Base-by-base conservation (phyloP, 1,140 invertebrate species). In the Popillia japonica region DNA sequence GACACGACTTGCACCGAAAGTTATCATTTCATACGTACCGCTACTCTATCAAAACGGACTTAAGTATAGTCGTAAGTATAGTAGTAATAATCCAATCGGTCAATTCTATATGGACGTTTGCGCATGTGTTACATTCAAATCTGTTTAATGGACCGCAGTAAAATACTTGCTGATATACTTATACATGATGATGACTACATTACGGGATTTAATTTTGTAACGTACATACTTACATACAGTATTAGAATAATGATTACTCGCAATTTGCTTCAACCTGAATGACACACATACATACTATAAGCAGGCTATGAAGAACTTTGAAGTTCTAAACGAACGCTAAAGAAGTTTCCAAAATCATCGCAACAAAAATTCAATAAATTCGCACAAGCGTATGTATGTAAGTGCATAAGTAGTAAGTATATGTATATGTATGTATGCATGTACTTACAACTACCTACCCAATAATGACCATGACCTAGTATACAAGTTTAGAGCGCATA, bases 1-100 rank as follows among this genome's bases (percentile, higher is more conserved):
- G 48, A 55, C 48, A 55, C 48, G n/a, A 55, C 48, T 55, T 55
- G 48, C 48, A 55, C 48, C 48, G 48, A 55, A 55, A 55, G 48
- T 55, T 55, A 55, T 55, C 48, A 55, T 55, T 55, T 55, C 48
- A 55, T 55, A 55, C 48, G 48, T 55, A 55, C 48, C 48, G 48
- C 48, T 55, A 55, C 48, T 55, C 48, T 55, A 55, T 55, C 48
- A 55, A 55, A 34, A 55, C 48, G 48, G 17, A 55, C 48, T 55
- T 17, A 55, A 55, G 27, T 34, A 55, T 55, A 55, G n/a, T n/a
- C n/a, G n/a, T n/a, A 55, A 55, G 14, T 55, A n/a, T n/a, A 14
- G 48, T 55, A 14, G 17, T 17, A 55, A 55, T 55, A 7, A 55
- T 55, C 27, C 27, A 17, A 55, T 17, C 17, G 48, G 48, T 17